A percentile compares a stretch with the other conserved stretches of the same genome.
Conservation (phyloP, 2,113 vertebrate genomes). For the Herpailurus yagouaroundi region DNA sequence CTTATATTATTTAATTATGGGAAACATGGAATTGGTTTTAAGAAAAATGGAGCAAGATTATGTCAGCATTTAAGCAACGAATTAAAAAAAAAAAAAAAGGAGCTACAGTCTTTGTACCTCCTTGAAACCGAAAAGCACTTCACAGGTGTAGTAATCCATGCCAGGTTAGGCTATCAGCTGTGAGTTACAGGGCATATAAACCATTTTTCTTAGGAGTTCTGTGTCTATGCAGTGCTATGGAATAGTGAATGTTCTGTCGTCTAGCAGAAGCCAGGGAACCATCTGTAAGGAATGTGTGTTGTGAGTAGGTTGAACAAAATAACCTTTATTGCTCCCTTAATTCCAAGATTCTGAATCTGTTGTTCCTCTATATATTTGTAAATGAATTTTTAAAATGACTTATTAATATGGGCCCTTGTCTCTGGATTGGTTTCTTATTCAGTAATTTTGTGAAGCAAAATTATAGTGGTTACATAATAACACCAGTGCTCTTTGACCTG, state of each 20-base stretch:
- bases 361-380: not conserved
- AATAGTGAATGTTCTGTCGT: not conserved
- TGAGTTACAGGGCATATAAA: rapidly evolving
- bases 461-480: not conserved
- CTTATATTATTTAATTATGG: constrained; percentile 24
- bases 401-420: not conserved
- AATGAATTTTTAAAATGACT: not conserved
- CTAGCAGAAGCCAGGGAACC: no score
- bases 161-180: not conserved
- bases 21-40: not conserved
- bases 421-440: not conserved
- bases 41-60: not conserved
- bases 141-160: rapidly evolving
- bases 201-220: not conserved
- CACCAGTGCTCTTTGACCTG: not conserved
- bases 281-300: no score
- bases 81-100: no score
- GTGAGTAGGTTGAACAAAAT: not conserved
- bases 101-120: not conserved
- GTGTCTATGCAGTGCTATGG: not conserved
- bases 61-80: not conserved
- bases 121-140: not conserved
- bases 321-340: not conserved
- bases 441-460: not conserved
- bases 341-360: not conserved